A percentile compares a stretch with the other conserved stretches of the same genome.
Conservation (phyloP, 2,113 vertebrate species). For the Osmerus eperlanus region DNA sequence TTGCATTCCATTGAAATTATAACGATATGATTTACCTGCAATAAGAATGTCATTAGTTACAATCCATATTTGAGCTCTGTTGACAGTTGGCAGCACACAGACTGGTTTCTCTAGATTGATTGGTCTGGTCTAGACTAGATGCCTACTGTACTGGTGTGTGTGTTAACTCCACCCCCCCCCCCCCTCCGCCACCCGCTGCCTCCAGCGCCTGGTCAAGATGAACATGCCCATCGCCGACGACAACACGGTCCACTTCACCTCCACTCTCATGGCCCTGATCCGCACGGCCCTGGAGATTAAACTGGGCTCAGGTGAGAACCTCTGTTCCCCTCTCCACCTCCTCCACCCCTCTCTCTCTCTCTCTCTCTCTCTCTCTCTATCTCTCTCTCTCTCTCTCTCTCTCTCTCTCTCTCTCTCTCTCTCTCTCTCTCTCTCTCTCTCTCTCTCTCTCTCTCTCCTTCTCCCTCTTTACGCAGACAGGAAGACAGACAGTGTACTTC, state of each 20-base stretch:
- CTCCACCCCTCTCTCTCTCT: not conserved
- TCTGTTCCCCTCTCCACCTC: not conserved
- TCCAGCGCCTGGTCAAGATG: slow-evolving; percentile 91
- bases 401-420: not conserved
- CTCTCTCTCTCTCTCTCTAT: not conserved
- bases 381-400: not conserved
- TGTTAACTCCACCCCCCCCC: slow-evolving; percentile 24
- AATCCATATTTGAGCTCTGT: not conserved
- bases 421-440: not conserved
- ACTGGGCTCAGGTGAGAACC: slow-evolving; percentile 80
- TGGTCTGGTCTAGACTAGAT: not conserved
- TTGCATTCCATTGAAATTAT: not conserved
- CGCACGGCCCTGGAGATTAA: slow-evolving; percentile 92
- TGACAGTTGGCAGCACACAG: slow-evolving; percentile 60
- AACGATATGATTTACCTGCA: too few species aligned
- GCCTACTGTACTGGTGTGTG: not conserved
- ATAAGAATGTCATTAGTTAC: too few species aligned
- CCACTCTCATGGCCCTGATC: slow-evolving; percentile 92
- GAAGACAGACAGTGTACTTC: not conserved
- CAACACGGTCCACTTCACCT: slow-evolving; percentile 89
- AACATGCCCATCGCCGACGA: slow-evolving; percentile 94
- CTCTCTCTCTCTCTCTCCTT: not conserved
- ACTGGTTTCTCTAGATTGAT: slow-evolving; percentile 55
- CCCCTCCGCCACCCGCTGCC: slow-evolving; percentile 9
- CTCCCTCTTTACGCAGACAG: not conserved